These are phyloP conservation scores for Brachymystax lenok DNA, from an alignment of 2,797 vertebrate genomes.

Conservation along the genomic window DNA sequence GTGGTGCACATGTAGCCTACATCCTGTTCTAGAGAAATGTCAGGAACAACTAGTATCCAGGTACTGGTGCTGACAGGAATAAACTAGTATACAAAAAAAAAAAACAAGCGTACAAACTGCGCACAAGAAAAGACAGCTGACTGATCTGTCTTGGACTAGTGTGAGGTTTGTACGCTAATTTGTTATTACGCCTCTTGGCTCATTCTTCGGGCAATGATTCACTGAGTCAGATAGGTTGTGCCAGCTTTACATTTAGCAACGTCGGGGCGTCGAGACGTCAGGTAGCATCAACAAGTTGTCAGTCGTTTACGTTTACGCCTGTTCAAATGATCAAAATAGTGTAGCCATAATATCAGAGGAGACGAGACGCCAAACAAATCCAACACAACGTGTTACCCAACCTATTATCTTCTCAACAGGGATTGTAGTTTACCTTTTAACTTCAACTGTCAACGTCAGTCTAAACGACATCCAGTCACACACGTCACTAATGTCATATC, in stretches of 20 bases:
- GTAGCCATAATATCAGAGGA: neutral
- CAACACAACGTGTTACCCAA: neutral
- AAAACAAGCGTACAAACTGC: neutral
- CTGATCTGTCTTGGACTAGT: neutral
- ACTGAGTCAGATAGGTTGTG: neutral
- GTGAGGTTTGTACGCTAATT: too few relatives aligned
- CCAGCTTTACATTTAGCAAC: neutral
- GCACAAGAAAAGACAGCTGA: neutral
- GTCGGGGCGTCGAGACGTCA: neutral
- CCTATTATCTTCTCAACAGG: neutral
- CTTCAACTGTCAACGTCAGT: conserved; percentile 15
- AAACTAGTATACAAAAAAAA: neutral
- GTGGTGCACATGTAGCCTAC: too few relatives aligned
- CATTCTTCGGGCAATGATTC: too few relatives aligned
- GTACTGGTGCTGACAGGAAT: too few relatives aligned
- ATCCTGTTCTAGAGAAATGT: too few relatives aligned
- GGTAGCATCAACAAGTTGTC: neutral
- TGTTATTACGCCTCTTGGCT: too few relatives aligned
- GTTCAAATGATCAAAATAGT: neutral
- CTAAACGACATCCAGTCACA: conserved; percentile 28
- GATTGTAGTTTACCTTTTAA: neutral
- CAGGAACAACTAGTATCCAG: too few relatives aligned
- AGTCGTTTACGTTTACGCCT: neutral
- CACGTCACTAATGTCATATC: conserved; percentile 21
- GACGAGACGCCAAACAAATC: neutral